Evolutionary conservation across 23 tunicate species (phyloP), one percentile per base, ranked within the genome.

Genomic region (Aplidium turbinatum): DNA sequence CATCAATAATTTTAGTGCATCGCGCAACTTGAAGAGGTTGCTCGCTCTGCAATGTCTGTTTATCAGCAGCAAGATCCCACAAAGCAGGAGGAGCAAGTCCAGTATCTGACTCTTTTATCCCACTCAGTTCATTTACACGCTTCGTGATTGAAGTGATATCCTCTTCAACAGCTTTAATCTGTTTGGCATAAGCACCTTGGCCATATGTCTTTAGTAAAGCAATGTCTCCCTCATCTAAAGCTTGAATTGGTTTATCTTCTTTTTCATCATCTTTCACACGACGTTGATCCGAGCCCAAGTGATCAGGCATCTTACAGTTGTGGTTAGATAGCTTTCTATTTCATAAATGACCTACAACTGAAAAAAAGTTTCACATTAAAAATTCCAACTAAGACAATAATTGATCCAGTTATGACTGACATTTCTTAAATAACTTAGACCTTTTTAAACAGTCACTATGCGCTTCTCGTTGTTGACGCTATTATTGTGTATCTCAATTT

Each of bases 51-150:
- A 91, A 58, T 24, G 95, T 91, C 71, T 95, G 99, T 78, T 95
- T 95, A 48, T 95, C 99, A 33, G 99, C 99, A 9, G 99, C 99
- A 19, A 95, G 92, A 84, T 95, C 99, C 99, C 99, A 95, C 58
- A 95, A 50, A 30, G 99, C 99, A 23, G 99, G 99, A 35, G 95
- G 96, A 39, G 99, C 99, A 2, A 95, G 77, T 2, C 99, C 99
- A 26, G 99, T 95, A 47, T 95, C 99, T 26, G 99, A 95, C 51
- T 95, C 99, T 70, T 95, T 95, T 53, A 95, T 95, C 16, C 99
- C 99, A 74, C 98, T 89, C 20, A 95, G 78, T 58, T 95, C 99
- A 76, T 95, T 95, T 0, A 95, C 96, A 36, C 99, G 76, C 70
- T 95, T 95, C 1, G 87, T 76, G 69, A 85, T 83, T 25, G 84